Conservation (phyloP, 2,797 vertebrate genomes). For the Danio aesculapii region DNA sequence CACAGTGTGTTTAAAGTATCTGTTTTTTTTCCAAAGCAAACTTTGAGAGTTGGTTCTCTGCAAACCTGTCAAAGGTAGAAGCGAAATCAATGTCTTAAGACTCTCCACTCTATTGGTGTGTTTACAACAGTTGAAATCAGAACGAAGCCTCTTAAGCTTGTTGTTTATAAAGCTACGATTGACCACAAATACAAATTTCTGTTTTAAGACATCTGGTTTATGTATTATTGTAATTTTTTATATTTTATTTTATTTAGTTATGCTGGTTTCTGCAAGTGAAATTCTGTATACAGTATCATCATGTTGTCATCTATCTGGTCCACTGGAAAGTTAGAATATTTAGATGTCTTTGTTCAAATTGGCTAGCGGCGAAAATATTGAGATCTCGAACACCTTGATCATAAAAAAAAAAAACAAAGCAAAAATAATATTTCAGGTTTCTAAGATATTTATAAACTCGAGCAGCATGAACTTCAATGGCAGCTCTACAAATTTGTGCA, state of each 20-base stretch:
- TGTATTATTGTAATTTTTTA: neutral
- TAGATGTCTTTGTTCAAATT: neutral
- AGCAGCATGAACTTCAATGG: neutral
- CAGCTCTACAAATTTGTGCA: neutral
- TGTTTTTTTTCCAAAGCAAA: neutral
- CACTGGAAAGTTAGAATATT: neutral
- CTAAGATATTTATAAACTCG: neutral
- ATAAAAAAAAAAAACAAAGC: neutral
- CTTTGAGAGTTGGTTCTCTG: constrained; percentile 15
- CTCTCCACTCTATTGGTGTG: constrained; percentile 10
- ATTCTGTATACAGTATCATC: too few relatives aligned
- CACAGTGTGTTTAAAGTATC: neutral
- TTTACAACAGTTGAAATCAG: constrained; percentile 23
- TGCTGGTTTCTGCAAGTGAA: too few relatives aligned
- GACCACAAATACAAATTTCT: constrained; percentile 6
- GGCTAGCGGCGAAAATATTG: neutral
- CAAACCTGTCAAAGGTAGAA: constrained; percentile 14
- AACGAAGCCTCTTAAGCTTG: constrained; percentile 3
- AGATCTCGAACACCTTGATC: neutral
- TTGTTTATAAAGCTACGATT: constrained; percentile 16
- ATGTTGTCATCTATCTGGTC: too few relatives aligned
- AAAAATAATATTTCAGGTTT: neutral
- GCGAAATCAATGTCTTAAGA: constrained; percentile 28
- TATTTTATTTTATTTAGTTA: too few relatives aligned
- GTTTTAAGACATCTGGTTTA: neutral